phyloP scores from a whole-genome alignment of 2,797 vertebrate species.

The Ara ararauna region DNA sequence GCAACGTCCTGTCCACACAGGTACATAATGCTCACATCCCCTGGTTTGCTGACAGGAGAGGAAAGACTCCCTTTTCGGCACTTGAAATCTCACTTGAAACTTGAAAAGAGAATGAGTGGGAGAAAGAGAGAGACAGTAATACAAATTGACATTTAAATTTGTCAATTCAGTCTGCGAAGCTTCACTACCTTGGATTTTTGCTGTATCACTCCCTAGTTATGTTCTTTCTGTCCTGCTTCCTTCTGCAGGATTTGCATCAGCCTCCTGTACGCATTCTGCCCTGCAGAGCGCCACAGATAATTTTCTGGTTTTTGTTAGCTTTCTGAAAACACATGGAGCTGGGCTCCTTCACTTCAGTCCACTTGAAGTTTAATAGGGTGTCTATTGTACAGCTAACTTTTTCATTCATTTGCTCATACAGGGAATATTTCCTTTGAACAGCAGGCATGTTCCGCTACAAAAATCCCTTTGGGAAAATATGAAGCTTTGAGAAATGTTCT shows the following conservation, averaged over 20 bases:
- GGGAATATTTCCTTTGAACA: slow-evolving; percentile 70
- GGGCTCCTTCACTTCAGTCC: slow-evolving; percentile 38
- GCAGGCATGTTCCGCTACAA: slow-evolving; percentile 56
- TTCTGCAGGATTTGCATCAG: slow-evolving; percentile 23
- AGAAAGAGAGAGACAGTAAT: not conserved
- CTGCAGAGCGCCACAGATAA: slow-evolving; percentile 17
- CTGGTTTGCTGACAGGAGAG: not conserved
- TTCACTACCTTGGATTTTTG: slow-evolving; percentile 21
- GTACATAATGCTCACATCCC: not conserved
- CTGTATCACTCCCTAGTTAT: slow-evolving; percentile 30
- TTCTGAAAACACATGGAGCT: slow-evolving; percentile 38
- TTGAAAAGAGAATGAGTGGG: slow-evolving; percentile 16
- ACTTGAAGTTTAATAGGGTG: slow-evolving; percentile 57
- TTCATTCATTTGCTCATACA: slow-evolving; percentile 40
- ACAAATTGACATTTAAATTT: slow-evolving; percentile 21
- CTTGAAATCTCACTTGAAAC: slow-evolving; percentile 4
- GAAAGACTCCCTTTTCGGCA: not conserved
- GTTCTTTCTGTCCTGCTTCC: not conserved
- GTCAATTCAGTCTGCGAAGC: slow-evolving; percentile 13
- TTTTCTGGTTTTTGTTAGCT: slow-evolving; percentile 57
- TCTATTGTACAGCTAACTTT: slow-evolving; percentile 53
- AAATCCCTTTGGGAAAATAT: slow-evolving; percentile 64
- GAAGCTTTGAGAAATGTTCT: slow-evolving; percentile 68
- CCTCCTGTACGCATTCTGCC: not conserved
- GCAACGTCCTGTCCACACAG: accelerated